Evolutionary conservation across 1,140 invertebrate species (phyloP).

Genomic region (Penaeus chinensis): DNA sequence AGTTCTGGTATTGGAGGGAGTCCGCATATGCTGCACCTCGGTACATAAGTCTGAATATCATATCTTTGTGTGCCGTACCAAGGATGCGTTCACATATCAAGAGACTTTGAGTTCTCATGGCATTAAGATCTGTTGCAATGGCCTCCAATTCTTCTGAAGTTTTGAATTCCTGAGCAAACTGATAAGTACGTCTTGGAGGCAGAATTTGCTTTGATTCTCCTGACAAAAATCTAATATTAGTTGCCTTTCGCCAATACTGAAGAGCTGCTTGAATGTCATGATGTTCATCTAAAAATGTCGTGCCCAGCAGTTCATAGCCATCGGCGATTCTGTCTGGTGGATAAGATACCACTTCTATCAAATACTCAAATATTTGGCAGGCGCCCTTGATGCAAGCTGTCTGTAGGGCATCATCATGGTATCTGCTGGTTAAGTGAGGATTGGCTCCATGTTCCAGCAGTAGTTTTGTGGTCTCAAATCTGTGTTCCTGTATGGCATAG

Average conservation of each 20-base stretch:
- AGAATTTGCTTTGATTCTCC: conserved; percentile 67
- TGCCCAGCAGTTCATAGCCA: conserved; percentile 85
- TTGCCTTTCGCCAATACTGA: conserved; percentile 65
- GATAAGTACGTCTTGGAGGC: conserved; percentile 74
- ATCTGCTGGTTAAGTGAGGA: conserved; percentile 78
- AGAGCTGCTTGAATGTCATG: conserved; percentile 66
- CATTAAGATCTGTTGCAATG: conserved; percentile 81
- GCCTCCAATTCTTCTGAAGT: conserved; percentile 78
- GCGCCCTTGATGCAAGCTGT: conserved; percentile 91
- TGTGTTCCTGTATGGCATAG: conserved; percentile 91
- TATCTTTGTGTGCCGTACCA: conserved; percentile 84
- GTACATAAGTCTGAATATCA: conserved; percentile 77
- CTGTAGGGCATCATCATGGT: conserved; percentile 90
- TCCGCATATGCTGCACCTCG: conserved; percentile 89
- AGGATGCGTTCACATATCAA: conserved; percentile 85
- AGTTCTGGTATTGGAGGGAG: conserved; percentile 83
- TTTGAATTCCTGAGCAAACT: conserved; percentile 78
- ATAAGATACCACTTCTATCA: conserved; percentile 72
- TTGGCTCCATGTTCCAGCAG: conserved; percentile 84
- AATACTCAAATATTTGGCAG: conserved; percentile 82
- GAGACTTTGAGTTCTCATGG: conserved; percentile 83
- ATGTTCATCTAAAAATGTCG: conserved; percentile 81
- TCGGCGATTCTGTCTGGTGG: conserved; percentile 77
- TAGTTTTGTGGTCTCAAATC: conserved; percentile 86
- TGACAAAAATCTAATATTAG: conserved; percentile 65